Base-by-base conservation (phyloP, 1,140 invertebrate species). In the Lordiphosa stackelbergi region DNA sequence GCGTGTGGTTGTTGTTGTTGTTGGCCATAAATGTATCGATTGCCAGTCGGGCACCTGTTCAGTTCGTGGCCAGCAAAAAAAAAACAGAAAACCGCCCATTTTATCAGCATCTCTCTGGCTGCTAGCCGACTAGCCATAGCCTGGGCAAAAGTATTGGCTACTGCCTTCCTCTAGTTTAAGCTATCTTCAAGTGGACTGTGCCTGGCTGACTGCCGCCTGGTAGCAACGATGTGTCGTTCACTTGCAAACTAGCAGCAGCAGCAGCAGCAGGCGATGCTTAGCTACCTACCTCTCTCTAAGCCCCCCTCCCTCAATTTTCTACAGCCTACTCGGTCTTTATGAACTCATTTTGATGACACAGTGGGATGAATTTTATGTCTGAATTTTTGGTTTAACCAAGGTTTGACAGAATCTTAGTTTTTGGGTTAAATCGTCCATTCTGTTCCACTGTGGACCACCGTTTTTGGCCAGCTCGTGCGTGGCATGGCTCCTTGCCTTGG, bases 91-190 rank as follows among this genome's bases (percentile, higher is more conserved):
- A 73, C 71, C 75, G 72, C 55, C 75, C 51, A 68, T 61, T 40
- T 75, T 81, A 81, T 81, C 75, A 81, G 71, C 77, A 81, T 81
- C 75, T 83, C 57, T 34, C 48, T 48, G 40, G 40, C 60, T 43
- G 35, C 16, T 42, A 40, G 36, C 53, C 35, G 59, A 46, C 53
- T 31, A 43, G 40, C 72, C 66, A 66, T 66, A 54, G 53, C 64
- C 40, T 58, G 59, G 62, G 57, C 48, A 53, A 61, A 12, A 43
- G 43, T 46, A 37, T 24, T 49, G 31, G 35, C 47, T 49, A 22
- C 53, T 54, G 19, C 36, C 43, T 22, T 16, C 36, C 24, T 9
- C 42, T 9, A 11, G 16, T 0, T 10, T 41, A 24, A 4, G 9
- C 42, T 46, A 12, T 24, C 36, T 42, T 22, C 48, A 45, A 43